These are phyloP conservation scores for Anthonomus grandis DNA, from an alignment of 1,140 invertebrate genomes.

Conservation along the genomic window DNA sequence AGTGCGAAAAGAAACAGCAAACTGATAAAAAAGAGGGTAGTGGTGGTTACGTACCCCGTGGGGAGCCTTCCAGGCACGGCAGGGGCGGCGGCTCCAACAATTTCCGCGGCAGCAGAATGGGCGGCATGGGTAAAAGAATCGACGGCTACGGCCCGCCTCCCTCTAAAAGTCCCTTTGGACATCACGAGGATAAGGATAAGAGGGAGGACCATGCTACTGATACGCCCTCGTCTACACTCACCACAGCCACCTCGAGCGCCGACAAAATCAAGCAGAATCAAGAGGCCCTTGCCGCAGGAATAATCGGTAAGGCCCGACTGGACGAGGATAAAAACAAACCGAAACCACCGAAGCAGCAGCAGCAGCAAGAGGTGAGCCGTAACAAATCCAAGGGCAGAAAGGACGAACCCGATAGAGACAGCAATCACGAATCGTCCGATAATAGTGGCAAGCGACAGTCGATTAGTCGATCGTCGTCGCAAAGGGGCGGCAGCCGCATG, in stretches of 20 bases:
- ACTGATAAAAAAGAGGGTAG: constrained; percentile 49
- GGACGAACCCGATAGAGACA: constrained; percentile 20
- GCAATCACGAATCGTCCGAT: constrained; percentile 28
- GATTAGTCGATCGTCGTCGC: constrained; percentile 14
- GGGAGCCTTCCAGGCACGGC: constrained; percentile 76
- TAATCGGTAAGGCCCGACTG: constrained; percentile 49
- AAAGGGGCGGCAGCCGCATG: constrained; percentile 3
- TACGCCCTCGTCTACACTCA: constrained; percentile 42
- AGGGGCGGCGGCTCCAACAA: constrained; percentile 67
- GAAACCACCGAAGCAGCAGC: constrained; percentile 15
- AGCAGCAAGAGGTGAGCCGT: constrained; percentile 15
- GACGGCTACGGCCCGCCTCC: constrained; percentile 72
- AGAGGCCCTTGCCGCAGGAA: constrained; percentile 62
- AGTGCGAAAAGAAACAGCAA: constrained; percentile 47
- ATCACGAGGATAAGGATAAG: constrained; percentile 44
- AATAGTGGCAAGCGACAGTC: constrained; percentile 7
- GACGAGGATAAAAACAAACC: constrained; percentile 33
- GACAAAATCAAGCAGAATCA: constrained; percentile 70
- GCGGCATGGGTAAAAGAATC: constrained; percentile 58
- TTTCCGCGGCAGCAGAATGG: constrained; percentile 53
- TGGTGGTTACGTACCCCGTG: constrained; percentile 66
- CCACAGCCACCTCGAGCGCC: neutral
- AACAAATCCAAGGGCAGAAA: constrained; percentile 22
- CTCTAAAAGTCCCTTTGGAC: constrained; percentile 70
- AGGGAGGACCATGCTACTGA: constrained; percentile 31